Percentiles rank a stretch among this genome's conserved stretches.
Evolutionary conservation across 2,888 invertebrate genomes (phyloP).

Genomic region (Acronicta aceris): DNA sequence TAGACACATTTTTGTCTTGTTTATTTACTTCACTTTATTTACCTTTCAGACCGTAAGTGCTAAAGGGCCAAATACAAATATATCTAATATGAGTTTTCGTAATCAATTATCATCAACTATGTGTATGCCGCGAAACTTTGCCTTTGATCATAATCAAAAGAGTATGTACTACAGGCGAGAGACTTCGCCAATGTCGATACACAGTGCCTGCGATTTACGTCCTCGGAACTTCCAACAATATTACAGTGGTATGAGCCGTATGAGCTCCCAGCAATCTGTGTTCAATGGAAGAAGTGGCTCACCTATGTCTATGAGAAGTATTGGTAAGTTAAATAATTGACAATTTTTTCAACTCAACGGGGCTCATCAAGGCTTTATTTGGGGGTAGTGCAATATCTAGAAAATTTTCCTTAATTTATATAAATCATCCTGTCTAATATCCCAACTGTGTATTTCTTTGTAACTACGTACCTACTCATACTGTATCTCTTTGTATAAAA

Average conservation of each 20-base stretch:
- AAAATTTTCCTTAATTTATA: too few species aligned
- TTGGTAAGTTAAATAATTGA: conserved; percentile 62
- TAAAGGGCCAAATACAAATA: conserved; percentile 69
- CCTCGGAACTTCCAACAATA: conserved; percentile 62
- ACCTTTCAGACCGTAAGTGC: conserved; percentile 68
- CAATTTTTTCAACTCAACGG: background rate
- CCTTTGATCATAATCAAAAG: conserved; percentile 68
- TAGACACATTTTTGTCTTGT: background rate
- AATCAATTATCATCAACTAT: conserved; percentile 68
- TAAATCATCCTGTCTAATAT: too few species aligned
- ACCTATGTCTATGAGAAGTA: conserved; percentile 75
- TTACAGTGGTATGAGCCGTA: conserved; percentile 61
- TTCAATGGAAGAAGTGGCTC: conserved; percentile 74
- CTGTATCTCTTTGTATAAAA: too few species aligned
- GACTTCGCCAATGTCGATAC: conserved; percentile 55
- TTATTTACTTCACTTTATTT: background rate
- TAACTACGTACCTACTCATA: too few species aligned
- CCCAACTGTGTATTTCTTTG: too few species aligned
- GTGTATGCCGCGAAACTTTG: conserved; percentile 65
- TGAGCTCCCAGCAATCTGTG: conserved; percentile 67
- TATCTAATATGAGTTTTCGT: conserved; percentile 64
- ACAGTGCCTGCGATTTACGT: conserved; percentile 65
- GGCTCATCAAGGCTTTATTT: too few species aligned
- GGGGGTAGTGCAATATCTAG: too few species aligned
- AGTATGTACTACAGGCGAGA: conserved; percentile 68